Percentiles rank a stretch among this genome's conserved stretches.
Conservation (phyloP, 2,888 invertebrate genomes). For the Dasypogon diadema region DNA sequence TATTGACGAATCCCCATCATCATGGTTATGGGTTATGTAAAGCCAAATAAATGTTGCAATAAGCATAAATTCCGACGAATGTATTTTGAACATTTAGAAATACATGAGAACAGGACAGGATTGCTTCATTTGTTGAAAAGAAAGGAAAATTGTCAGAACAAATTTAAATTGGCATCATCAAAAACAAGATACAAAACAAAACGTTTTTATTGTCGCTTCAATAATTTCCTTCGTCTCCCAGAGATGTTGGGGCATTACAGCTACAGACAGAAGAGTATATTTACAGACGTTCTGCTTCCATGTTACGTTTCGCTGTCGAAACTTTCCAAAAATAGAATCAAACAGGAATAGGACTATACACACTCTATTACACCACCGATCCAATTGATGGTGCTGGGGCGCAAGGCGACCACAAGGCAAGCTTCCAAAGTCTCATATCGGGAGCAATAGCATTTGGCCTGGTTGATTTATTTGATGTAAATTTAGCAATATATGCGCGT, state of each 20-base stretch:
- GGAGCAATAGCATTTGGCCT: constrained; percentile 14
- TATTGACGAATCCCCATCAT: constrained; percentile 38
- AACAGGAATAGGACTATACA: constrained; percentile 26
- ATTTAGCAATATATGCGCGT: constrained; percentile 42
- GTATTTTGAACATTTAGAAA: neutral
- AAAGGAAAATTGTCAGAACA: constrained; percentile 16
- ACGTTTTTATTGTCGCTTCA: constrained; percentile 39
- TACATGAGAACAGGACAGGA: neutral
- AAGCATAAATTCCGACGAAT: neutral
- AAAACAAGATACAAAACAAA: constrained; percentile 15
- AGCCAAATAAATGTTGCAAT: neutral
- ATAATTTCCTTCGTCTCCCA: neutral
- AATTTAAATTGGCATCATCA: constrained; percentile 42
- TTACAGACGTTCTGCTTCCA: constrained; percentile 42
- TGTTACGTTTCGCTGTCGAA: constrained; percentile 30
- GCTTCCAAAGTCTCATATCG: constrained; percentile 22
- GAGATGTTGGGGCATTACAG: neutral
- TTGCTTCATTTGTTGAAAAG: constrained; percentile 13
- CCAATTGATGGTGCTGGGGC: constrained; percentile 7
- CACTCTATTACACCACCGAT: neutral
- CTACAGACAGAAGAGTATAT: constrained; percentile 3
- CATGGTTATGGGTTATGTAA: neutral
- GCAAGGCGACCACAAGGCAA: constrained; percentile 9
- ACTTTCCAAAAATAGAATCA: constrained; percentile 35
- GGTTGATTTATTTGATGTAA: constrained; percentile 47